Evolutionary conservation across 2,113 vertebrate species (phyloP), one percentile per base, ranked within the genome.

Genomic region (Melospiza georgiana): DNA sequence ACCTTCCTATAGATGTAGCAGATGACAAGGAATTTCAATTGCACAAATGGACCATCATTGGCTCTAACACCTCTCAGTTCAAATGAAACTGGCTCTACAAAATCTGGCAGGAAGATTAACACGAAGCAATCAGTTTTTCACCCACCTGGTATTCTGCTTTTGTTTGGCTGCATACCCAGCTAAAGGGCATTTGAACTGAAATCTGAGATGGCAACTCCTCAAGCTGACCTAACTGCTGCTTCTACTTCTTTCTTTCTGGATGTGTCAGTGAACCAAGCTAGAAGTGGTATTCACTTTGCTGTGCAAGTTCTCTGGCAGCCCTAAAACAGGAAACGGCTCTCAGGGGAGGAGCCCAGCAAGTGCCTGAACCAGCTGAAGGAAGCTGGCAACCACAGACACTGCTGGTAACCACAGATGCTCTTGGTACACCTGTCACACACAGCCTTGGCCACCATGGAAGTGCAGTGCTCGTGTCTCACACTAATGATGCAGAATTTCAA

Each of bases 391-490:
- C 41, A 63, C 14, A 37, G 19, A 80, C 6, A 58, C 31, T 43
- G 33, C 62, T 69, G 46, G 30, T 7, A 33, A 13, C 55, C 20
- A 22, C 55, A 58, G 33, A 58, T 10, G 13, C 55, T 58, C 14
- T 21, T 15, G 33, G 33, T 23, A 43, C 1, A 0, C 62, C 63
- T 58, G 24, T 31, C 23, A 33, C 6, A 23, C 8, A 12, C 1
- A 6, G 66, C 35, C 33, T 55, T 27, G 15, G 35, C 39, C 63
- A 16, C 48, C 62, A 17, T 2, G 4, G 16, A 81, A 89, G 17
- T 4, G 28, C n/a, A 48, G 18, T 28, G 10, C 8, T 84, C 0
- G 0, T 33, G 49, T 81, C 33, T 68, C 19, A 58, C 3, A 3
- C 33, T 65, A 43, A 46, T 1, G 9, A 68, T 11, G 23, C 4